These are phyloP conservation scores for Tipula lateralis DNA, from an alignment of 2,888 invertebrate species.

Conservation along the genomic window DNA sequence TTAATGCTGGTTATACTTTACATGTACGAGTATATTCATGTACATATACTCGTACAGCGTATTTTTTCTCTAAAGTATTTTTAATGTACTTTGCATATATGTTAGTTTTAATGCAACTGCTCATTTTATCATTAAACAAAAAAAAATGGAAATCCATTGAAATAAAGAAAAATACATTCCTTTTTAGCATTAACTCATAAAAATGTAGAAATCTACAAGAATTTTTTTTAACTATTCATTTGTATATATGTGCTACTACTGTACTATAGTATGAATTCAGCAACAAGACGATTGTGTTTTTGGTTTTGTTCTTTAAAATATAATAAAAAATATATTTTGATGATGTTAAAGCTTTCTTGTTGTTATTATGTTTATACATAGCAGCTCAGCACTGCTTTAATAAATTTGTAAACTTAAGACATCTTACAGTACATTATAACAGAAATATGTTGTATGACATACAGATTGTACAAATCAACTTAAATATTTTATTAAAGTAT, in stretches of 20 bases:
- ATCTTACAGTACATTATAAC: background rate
- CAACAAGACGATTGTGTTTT: background rate
- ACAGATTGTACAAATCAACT: background rate
- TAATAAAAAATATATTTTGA: background rate
- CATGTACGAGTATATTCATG: background rate
- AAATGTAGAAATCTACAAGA: background rate
- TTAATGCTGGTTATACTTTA: background rate
- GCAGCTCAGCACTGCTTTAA: background rate
- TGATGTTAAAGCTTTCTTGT: background rate
- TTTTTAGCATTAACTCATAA: background rate
- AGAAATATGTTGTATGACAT: background rate
- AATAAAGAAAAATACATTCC: background rate
- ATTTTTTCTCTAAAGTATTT: background rate
- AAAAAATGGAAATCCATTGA: background rate
- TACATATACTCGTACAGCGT: background rate
- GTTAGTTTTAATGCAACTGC: background rate
- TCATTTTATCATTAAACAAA: background rate
- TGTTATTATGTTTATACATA: background rate
- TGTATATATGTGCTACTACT: background rate
- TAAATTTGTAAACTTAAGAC: constrained; percentile 1
- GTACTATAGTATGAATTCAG: background rate
- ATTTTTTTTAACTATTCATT: background rate
- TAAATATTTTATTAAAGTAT: background rate
- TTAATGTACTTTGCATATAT: background rate
- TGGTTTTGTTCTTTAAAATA: background rate